Evolutionary conservation across 2,113 vertebrate genomes (phyloP).

Genomic region (Seriola aureovittata): DNA sequence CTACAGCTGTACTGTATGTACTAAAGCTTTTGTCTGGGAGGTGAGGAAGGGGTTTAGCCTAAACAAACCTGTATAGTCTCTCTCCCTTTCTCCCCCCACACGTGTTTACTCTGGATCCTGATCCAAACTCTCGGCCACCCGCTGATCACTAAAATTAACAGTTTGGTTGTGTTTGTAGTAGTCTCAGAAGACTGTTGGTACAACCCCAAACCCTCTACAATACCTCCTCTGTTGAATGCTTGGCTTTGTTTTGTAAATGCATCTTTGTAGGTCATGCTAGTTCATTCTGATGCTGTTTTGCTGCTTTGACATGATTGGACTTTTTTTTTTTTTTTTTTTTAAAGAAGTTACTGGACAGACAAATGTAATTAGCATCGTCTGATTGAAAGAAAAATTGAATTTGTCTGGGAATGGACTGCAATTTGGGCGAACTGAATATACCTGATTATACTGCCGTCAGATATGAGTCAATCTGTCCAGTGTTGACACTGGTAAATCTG

Average conservation of each 20-base stretch:
- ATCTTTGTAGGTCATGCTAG: constrained; percentile 54
- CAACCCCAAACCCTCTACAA: constrained; percentile 67
- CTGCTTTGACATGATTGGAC: constrained; percentile 54
- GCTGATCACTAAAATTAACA: constrained; percentile 67
- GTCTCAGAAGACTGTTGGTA: constrained; percentile 62
- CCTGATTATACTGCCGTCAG: constrained; percentile 21
- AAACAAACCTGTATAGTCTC: constrained; percentile 65
- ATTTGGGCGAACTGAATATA: constrained; percentile 31
- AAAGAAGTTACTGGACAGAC: constrained; percentile 30
- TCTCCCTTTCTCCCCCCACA: constrained; percentile 1
- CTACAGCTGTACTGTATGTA: constrained; percentile 52
- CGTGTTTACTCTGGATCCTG: constrained; percentile 68
- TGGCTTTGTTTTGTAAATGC: constrained; percentile 60
- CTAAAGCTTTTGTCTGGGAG: constrained; percentile 59
- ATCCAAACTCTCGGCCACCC: constrained; percentile 63
- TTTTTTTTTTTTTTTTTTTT: constrained; percentile 21
- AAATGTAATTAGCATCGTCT: constrained; percentile 46
- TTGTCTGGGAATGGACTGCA: constrained; percentile 65
- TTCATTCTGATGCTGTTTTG: constrained; percentile 61
- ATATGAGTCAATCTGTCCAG: constrained; percentile 23
- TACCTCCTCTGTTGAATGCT: constrained; percentile 70
- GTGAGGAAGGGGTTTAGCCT: constrained; percentile 65
- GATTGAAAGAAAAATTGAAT: constrained; percentile 61
- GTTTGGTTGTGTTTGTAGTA: constrained; percentile 54
- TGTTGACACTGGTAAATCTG: constrained; percentile 31